phyloP scores from a whole-genome alignment of 2,888 invertebrate genomes.

The Petrophora chlorosata region DNA sequence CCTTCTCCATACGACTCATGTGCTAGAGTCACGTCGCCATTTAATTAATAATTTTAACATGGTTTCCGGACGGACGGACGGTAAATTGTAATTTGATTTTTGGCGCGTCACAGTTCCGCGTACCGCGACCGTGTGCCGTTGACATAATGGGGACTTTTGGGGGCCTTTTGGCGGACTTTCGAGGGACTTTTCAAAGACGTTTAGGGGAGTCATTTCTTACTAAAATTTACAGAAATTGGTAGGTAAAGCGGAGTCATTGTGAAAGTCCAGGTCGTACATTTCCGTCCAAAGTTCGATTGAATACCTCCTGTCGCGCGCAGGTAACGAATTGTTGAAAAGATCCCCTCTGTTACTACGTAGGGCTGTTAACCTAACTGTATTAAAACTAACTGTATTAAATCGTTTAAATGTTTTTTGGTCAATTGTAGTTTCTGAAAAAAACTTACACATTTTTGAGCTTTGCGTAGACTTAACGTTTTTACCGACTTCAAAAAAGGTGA shows the following conservation, averaged over 20 bases:
- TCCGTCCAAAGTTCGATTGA: constrained; percentile 47
- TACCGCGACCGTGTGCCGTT: constrained; percentile 10
- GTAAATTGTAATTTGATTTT: constrained; percentile 37
- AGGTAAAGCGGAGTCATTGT: too few relatives aligned
- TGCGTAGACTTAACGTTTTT: too few relatives aligned
- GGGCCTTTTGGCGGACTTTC: neutral
- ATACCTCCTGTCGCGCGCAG: constrained; percentile 43
- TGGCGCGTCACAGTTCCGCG: constrained; percentile 17
- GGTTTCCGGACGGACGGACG: constrained; percentile 34
- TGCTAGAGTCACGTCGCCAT: constrained; percentile 31
- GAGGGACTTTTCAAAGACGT: neutral
- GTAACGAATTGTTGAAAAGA: constrained; percentile 49
- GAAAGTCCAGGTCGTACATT: constrained; percentile 44
- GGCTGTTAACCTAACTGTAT: too few relatives aligned
- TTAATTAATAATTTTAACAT: constrained; percentile 40
- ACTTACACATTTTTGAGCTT: too few relatives aligned
- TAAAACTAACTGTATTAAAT: too few relatives aligned
- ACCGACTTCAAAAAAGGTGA: too few relatives aligned
- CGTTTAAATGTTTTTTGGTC: too few relatives aligned
- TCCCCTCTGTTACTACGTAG: too few relatives aligned
- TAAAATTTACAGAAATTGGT: too few relatives aligned
- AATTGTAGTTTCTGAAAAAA: too few relatives aligned
- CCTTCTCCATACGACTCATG: neutral
- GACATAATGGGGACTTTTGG: constrained; percentile 10
- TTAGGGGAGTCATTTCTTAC: too few relatives aligned